Evolutionary conservation across 2,113 vertebrate species (phyloP), one percentile per base, ranked within the genome.

Genomic region (Melanotaenia duboulayi): DNA sequence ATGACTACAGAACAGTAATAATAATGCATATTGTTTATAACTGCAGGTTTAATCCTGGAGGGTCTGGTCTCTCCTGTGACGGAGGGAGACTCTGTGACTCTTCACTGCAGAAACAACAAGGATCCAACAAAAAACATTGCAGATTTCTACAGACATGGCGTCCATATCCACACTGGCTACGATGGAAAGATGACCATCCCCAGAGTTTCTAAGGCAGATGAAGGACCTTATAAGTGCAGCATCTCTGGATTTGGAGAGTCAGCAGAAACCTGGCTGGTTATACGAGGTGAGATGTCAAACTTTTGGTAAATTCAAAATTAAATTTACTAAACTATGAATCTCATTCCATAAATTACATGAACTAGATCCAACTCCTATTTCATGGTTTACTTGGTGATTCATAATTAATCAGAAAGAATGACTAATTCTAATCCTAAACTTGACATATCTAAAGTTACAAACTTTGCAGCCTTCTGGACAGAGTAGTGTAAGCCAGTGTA

Each of bases 181-280:
- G 16, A 0, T 1, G 4, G 39, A 24, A 0, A 44, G 37, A 23
- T 24, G 22, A 23, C 12, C 37, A 40, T 60, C 4, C 4, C 0
- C 58, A 40, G 23, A 16, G 39, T 24, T 42, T 60, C 58, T 0
- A 6, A 42, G n/a, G 22, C 37, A 10, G 20, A 83, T n/a, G 62
- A 75, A 52, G 76, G 81, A 4, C 48, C 24, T 1, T 83, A 83
- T 28, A 65, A 63, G 56, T 83, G 81, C 55, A 62, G 0, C 39
- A 59, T 75, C 51, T 14, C 71, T 50, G 16, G 42, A 32, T 19
- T 39, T 25, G 76, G 71, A 70, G 37, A 52, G 23, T 83, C 81
- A 25, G 60, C 35, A 0, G 60, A 19, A 44, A 78, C 40, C 61
- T 24, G 61, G 71, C 13, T 83, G 39, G 0, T 25, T 0, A 40